These are phyloP conservation scores for Spea bombifrons DNA, from an alignment of 2,113 vertebrate species.

Conservation along the genomic window DNA sequence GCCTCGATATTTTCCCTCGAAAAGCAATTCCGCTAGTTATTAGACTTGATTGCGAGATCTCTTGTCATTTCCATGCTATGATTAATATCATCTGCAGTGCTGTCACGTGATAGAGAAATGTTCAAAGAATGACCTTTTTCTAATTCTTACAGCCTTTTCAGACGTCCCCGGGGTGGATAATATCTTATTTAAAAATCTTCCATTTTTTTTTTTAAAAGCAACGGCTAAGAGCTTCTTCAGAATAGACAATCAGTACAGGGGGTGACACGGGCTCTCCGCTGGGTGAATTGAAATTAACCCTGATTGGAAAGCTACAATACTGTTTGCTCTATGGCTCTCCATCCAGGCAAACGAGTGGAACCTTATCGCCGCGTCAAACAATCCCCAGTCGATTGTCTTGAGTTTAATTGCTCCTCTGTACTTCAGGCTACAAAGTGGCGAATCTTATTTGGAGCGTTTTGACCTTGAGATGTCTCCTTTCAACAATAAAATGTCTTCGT, in stretches of 20 bases:
- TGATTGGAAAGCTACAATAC: background rate
- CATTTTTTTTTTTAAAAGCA: background rate
- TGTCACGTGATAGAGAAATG: slow-evolving; percentile 19
- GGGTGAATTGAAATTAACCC: background rate
- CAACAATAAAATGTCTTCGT: too few relatives aligned
- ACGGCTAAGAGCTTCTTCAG: background rate
- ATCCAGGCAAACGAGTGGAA: too few relatives aligned
- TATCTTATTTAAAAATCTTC: background rate
- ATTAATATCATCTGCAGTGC: slow-evolving; percentile 16
- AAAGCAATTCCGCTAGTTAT: background rate
- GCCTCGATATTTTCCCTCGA: too few relatives aligned
- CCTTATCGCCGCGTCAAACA: too few relatives aligned
- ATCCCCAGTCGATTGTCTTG: too few relatives aligned
- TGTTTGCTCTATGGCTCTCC: too few relatives aligned
- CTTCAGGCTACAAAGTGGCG: too few relatives aligned
- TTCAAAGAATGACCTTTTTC: slow-evolving; percentile 16
- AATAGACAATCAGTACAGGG: background rate
- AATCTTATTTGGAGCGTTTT: too few relatives aligned
- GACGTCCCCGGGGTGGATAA: slow-evolving; percentile 11
- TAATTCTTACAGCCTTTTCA: slow-evolving; percentile 32
- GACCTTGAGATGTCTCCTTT: too few relatives aligned
- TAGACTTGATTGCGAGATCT: background rate
- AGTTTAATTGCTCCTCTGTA: too few relatives aligned
- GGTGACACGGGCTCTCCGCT: background rate
- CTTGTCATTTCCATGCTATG: slow-evolving; percentile 11